Conservation (phyloP, 2,888 invertebrate species). For the Phanerotoma sp. region DNA sequence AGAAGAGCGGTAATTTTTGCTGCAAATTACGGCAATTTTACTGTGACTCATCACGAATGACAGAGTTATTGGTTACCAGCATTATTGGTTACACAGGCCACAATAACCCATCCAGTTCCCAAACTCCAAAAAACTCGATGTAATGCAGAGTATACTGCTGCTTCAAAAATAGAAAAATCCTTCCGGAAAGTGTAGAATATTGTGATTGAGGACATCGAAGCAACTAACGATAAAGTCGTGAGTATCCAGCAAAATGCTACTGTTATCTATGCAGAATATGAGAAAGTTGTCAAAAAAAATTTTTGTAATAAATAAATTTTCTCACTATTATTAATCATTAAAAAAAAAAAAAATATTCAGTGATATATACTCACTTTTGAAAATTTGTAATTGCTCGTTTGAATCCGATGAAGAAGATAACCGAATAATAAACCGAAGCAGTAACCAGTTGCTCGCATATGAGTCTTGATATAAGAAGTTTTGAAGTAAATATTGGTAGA, state of each 20-base stretch:
- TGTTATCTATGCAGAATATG: too few relatives aligned
- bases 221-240: conserved; percentile 44
- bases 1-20: too few relatives aligned
- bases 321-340: conserved; percentile 7
- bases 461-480: conserved; percentile 71
- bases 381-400: conserved; percentile 56
- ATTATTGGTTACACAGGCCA: conserved; percentile 68
- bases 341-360: neutral
- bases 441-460: conserved; percentile 73
- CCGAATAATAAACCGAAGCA: conserved; percentile 69
- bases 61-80: conserved; percentile 58
- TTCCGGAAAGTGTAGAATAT: conserved; percentile 68
- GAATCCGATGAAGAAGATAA: conserved; percentile 66
- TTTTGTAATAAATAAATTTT: neutral
- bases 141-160: conserved; percentile 67
- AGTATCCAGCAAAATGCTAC: conserved; percentile 44
- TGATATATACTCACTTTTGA: conserved; percentile 61
- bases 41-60: too few relatives aligned
- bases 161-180: conserved; percentile 62
- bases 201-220: conserved; percentile 65
- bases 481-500: conserved; percentile 66
- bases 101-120: conserved; percentile 65
- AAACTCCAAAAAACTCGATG: conserved; percentile 71
- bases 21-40: too few relatives aligned
- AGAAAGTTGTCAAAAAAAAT: conserved; percentile 11